Evolutionary conservation across 2,113 vertebrate genomes (phyloP).

Genomic region (Istiophorus platypterus): DNA sequence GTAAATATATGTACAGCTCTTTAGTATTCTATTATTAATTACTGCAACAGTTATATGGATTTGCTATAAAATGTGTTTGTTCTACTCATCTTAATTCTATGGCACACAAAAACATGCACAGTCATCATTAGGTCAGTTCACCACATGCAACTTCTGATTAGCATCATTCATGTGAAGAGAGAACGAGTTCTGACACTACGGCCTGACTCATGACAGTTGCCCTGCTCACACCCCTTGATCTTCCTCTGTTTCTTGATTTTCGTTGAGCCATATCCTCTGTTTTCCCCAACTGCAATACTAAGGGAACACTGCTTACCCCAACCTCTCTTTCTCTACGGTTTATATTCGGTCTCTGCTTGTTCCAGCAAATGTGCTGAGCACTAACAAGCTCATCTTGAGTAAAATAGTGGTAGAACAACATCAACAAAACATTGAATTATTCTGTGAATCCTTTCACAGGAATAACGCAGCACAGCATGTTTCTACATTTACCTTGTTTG

Average conservation of each 20-base stretch:
- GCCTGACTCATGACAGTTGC: neutral
- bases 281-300: neutral
- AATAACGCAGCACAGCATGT: neutral
- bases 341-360: neutral
- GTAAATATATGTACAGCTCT: neutral
- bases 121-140: neutral
- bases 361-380: neutral
- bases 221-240: neutral
- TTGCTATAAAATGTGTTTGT: neutral
- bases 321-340: neutral
- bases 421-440: neutral
- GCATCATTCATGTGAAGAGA: slow-evolving; percentile 1
- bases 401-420: neutral
- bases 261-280: too few relatives aligned
- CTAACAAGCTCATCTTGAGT: neutral
- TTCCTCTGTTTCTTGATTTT: neutral
- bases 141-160: neutral
- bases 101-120: neutral
- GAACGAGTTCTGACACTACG: neutral
- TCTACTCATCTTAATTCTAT: neutral
- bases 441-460: neutral
- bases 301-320: neutral
- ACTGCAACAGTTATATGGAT: neutral
- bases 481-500: neutral
- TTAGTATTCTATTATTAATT: neutral